Conservation (phyloP, 2,888 invertebrate species). For the Hartigia nigra region DNA sequence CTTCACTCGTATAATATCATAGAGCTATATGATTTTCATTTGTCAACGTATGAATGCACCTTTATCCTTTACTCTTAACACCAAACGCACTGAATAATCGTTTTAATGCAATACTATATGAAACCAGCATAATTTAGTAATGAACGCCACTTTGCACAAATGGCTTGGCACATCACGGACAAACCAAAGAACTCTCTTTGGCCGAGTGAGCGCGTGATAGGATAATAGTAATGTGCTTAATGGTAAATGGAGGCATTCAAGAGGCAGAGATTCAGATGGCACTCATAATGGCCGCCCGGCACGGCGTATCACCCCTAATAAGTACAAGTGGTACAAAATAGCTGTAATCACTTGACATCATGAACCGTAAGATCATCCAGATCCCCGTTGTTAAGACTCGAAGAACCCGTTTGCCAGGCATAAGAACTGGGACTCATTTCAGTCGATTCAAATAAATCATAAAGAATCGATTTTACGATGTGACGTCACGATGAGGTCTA, state of each 20-base stretch:
- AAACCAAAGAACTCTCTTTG: constrained; percentile 58
- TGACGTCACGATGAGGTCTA: background rate
- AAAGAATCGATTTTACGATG: background rate
- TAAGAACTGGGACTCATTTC: background rate
- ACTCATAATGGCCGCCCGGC: constrained; percentile 63
- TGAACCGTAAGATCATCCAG: constrained; percentile 57
- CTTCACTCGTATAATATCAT: background rate
- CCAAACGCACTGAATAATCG: constrained; percentile 8
- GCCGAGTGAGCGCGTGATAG: constrained; percentile 58
- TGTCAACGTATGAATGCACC: background rate
- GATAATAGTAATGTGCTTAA: constrained; percentile 67
- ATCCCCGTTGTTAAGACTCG: constrained; percentile 32
- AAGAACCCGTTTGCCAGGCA: constrained; percentile 1
- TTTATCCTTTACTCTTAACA: background rate
- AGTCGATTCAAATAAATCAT: background rate
- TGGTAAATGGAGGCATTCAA: constrained; percentile 66
- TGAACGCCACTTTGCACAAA: constrained; percentile 65
- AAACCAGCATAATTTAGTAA: constrained; percentile 65
- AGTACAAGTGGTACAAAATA: constrained; percentile 66
- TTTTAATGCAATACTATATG: constrained; percentile 59
- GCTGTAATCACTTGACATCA: constrained; percentile 62
- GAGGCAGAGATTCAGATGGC: constrained; percentile 64
- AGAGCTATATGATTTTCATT: too few species aligned
- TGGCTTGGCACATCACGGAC: constrained; percentile 61
- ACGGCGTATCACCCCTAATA: constrained; percentile 63